phyloP scores from a whole-genome alignment of 2,113 vertebrate species.

The Myanophis thanlyinensis region DNA sequence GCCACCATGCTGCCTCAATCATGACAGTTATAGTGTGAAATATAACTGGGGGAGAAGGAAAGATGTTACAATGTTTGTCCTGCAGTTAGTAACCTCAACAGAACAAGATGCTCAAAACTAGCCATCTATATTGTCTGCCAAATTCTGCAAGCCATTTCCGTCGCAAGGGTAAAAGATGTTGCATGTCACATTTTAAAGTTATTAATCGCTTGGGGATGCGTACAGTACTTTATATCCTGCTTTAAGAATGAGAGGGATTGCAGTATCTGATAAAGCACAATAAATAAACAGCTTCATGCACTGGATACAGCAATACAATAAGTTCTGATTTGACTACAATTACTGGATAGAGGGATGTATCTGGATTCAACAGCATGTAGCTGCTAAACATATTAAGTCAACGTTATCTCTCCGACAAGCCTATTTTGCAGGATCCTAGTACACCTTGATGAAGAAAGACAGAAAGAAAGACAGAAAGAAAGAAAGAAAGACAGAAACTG shows the following conservation, averaged over 20 bases:
- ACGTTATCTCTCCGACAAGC: not conserved
- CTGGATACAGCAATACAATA: not conserved
- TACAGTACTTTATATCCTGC: not conserved
- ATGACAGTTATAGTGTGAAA: not conserved
- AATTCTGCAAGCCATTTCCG: not conserved
- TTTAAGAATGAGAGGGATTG: not conserved
- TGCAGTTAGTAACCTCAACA: not conserved
- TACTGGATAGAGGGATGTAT: not conserved
- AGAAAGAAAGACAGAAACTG: not conserved
- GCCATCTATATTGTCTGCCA: too few species aligned
- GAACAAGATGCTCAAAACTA: not conserved
- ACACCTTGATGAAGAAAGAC: not conserved
- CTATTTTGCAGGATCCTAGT: not conserved
- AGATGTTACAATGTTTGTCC: not conserved
- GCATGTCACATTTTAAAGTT: not conserved
- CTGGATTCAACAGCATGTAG: not conserved
- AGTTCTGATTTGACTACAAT: not conserved
- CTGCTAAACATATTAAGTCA: not conserved
- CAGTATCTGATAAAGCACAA: not conserved
- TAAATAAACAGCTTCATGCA: not conserved
- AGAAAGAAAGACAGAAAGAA: not conserved
- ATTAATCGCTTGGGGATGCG: not conserved
- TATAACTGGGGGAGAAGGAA: not conserved
- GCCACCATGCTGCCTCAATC: not conserved
- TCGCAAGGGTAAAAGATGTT: not conserved